Conservation (phyloP, 2,888 invertebrate genomes). For the Merodon equestris region DNA sequence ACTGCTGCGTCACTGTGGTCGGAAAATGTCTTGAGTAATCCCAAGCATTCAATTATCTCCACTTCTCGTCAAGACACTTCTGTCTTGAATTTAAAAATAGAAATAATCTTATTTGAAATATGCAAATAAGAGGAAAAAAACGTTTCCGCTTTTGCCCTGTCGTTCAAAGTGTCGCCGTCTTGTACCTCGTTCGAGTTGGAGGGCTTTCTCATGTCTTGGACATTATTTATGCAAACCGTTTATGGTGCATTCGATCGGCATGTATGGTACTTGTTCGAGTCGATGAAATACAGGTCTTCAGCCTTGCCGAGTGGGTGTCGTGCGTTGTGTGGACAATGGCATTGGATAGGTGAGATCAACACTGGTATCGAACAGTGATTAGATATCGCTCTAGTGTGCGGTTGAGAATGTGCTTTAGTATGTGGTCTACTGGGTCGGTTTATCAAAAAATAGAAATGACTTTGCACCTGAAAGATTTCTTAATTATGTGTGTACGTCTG, state of each 20-base stretch:
- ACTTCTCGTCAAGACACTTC: conserved; percentile 15
- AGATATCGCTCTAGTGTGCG: too few species aligned
- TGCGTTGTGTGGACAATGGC: conserved; percentile 4
- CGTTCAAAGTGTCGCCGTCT: too few species aligned
- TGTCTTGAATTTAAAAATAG: conserved; percentile 43
- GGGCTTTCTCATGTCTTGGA: too few species aligned
- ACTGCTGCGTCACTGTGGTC: conserved; percentile 4
- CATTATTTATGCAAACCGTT: too few species aligned
- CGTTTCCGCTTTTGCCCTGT: conserved; percentile 26
- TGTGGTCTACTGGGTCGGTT: too few species aligned
- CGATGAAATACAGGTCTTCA: too few species aligned
- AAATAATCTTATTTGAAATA: conserved; percentile 14
- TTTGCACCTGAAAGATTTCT: conserved; percentile 46
- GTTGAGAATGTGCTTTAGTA: too few species aligned
- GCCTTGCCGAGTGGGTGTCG: neutral
- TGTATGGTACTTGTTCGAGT: too few species aligned
- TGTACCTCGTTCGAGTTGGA: too few species aligned
- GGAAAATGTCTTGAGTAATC: conserved; percentile 18
- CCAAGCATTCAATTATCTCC: conserved; percentile 19
- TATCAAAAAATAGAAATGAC: conserved; percentile 60
- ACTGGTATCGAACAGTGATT: neutral
- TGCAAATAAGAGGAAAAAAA: conserved; percentile 14
- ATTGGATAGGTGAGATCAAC: conserved; percentile 9
- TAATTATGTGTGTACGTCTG: too few species aligned
- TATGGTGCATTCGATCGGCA: too few species aligned